Conservation (phyloP, 2,888 invertebrate species). For the Drosophila merina region DNA sequence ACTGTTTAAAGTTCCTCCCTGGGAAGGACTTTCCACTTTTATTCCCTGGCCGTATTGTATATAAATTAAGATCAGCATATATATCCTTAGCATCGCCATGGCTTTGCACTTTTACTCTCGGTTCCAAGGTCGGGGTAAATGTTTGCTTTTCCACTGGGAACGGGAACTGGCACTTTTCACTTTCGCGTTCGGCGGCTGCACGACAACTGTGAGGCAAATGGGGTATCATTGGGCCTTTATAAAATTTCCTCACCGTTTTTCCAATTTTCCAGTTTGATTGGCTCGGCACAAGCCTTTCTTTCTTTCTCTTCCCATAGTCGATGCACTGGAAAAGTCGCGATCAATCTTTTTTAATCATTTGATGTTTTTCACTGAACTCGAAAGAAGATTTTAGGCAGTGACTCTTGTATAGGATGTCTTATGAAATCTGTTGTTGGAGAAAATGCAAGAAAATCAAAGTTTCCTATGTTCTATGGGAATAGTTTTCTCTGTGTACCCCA, state of each 20-base stretch:
- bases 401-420: too few species aligned
- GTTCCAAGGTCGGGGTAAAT: slow-evolving; percentile 60
- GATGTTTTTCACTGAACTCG: too few species aligned
- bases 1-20: not conserved
- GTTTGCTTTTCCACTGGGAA: slow-evolving; percentile 4
- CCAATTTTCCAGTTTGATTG: slow-evolving; percentile 75
- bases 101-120: slow-evolving; percentile 56
- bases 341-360: not conserved
- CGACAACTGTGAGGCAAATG: slow-evolving; percentile 61
- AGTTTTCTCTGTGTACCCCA: slow-evolving; percentile 6
- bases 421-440: too few species aligned
- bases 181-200: slow-evolving; percentile 59
- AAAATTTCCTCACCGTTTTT: slow-evolving; percentile 70
- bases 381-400: too few species aligned
- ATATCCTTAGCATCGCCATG: slow-evolving; percentile 25
- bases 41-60: slow-evolving; percentile 27
- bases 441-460: not conserved
- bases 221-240: slow-evolving; percentile 68
- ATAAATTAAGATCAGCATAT: slow-evolving; percentile 16
- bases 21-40: slow-evolving; percentile 42
- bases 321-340: slow-evolving; percentile 12
- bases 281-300: slow-evolving; percentile 55
- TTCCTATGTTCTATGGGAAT: not conserved
- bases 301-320: slow-evolving; percentile 42
- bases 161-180: slow-evolving; percentile 55